Percentiles rank a stretch among this genome's conserved stretches.
Evolutionary conservation across 2,888 invertebrate genomes (phyloP).

Genomic region (Crocallis elinguaria): DNA sequence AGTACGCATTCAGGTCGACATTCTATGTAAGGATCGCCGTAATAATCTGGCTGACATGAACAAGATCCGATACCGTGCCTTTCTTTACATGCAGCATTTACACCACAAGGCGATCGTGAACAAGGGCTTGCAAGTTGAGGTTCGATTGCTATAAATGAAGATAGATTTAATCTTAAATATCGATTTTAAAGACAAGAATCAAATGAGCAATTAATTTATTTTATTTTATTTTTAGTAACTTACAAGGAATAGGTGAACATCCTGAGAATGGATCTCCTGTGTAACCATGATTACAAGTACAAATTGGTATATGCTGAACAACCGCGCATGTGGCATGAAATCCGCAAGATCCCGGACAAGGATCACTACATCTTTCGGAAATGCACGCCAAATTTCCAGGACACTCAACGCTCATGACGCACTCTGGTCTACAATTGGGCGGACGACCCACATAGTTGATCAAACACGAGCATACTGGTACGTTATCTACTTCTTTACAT

Average conservation of each 20-base stretch:
- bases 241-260: constrained; percentile 86
- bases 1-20: constrained; percentile 95
- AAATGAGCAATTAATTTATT: not conserved
- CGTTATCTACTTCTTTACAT: constrained; percentile 87
- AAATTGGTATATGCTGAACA: constrained; percentile 89
- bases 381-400: constrained; percentile 89
- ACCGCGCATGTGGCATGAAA: constrained; percentile 88
- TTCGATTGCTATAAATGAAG: constrained; percentile 78
- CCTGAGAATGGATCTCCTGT: constrained; percentile 93
- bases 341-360: constrained; percentile 91
- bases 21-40: constrained; percentile 93
- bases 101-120: constrained; percentile 93
- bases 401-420: constrained; percentile 89
- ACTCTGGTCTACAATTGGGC: constrained; percentile 91
- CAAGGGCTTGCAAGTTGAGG: constrained; percentile 86
- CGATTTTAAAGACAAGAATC: too few species aligned
- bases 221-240: constrained; percentile 55
- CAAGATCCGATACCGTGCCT: constrained; percentile 92
- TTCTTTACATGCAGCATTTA: constrained; percentile 93
- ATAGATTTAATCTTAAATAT: not conserved
- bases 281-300: constrained; percentile 88
- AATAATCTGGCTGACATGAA: constrained; percentile 91
- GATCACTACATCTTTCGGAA: constrained; percentile 89
- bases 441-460: constrained; percentile 91
- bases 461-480: constrained; percentile 90